Evolutionary conservation across 2,888 invertebrate genomes (phyloP).

Genomic region (Sisyra nigra): DNA sequence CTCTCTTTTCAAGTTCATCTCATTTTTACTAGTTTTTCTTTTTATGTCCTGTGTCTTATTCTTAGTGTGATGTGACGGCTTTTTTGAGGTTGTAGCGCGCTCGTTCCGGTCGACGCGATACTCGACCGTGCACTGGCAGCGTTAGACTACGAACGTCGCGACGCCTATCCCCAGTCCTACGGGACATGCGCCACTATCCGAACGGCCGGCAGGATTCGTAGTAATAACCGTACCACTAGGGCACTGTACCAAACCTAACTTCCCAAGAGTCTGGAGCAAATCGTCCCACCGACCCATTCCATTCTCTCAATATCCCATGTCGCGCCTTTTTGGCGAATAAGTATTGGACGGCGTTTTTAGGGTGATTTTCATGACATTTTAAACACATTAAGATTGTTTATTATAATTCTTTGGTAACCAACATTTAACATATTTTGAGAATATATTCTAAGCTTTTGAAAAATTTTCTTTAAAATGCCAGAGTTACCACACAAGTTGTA

Average conservation of each 20-base stretch:
- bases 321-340: no score
- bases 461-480: no score
- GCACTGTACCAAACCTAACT: background rate
- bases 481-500: no score
- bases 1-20: background rate
- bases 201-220: background rate
- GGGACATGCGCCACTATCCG: conserved; percentile 9
- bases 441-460: no score
- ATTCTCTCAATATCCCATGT: no score
- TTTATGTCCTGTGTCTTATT: background rate
- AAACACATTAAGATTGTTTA: no score
- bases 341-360: no score
- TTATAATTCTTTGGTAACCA: no score
- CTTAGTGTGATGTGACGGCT: background rate
- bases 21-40: background rate
- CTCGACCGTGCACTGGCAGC: conserved; percentile 28
- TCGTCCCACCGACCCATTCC: no score
- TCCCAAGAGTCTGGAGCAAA: background rate
- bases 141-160: conserved; percentile 23
- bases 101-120: conserved; percentile 21
- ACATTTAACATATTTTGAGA: no score
- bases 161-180: conserved; percentile 11
- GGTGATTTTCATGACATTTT: no score
- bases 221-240: background rate
- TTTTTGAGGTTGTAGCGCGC: background rate